Percentiles rank a stretch among this genome's conserved stretches.
These are phyloP conservation scores for Xestoiulus laeticollis DNA, from an alignment of 2,888 invertebrate genomes.

Conservation along the genomic window DNA sequence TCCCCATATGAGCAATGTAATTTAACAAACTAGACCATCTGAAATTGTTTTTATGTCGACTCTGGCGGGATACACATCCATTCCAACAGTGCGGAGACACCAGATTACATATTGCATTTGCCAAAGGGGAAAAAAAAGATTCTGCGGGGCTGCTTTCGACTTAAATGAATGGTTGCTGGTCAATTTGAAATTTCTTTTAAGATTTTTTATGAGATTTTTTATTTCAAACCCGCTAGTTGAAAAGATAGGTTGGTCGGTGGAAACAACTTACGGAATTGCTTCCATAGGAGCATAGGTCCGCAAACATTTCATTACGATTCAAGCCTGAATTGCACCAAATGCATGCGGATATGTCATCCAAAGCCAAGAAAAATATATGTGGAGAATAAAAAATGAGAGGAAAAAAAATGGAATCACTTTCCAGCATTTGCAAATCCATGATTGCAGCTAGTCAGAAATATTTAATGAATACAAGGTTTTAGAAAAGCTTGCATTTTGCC, in stretches of 20 bases:
- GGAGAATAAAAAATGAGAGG: background rate
- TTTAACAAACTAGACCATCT: constrained; percentile 22
- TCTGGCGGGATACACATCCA: background rate
- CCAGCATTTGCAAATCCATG: background rate
- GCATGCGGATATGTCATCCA: background rate
- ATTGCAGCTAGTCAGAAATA: constrained; percentile 6
- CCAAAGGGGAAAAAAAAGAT: background rate
- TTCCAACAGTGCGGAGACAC: background rate
- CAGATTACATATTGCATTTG: constrained; percentile 33
- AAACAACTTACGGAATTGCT: background rate
- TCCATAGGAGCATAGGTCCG: background rate
- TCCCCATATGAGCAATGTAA: constrained; percentile 29
- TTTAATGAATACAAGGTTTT: background rate
- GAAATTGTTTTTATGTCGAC: constrained; percentile 24
- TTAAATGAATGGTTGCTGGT: constrained; percentile 37
- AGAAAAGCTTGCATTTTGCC: background rate
- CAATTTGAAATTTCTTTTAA: constrained; percentile 28
- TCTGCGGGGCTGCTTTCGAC: background rate
- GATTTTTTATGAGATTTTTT: constrained; percentile 9
- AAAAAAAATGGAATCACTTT: background rate
- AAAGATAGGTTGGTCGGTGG: constrained; percentile 16
- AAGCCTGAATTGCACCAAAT: background rate
- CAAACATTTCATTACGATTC: constrained; percentile 7
- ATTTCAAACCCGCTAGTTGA: background rate
- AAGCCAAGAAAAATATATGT: background rate